Evolutionary conservation across 37 sponge, comb jelly and placozoan species (phyloP), one percentile per base, ranked within the genome.

Genomic region (Sycon ciliatum): DNA sequence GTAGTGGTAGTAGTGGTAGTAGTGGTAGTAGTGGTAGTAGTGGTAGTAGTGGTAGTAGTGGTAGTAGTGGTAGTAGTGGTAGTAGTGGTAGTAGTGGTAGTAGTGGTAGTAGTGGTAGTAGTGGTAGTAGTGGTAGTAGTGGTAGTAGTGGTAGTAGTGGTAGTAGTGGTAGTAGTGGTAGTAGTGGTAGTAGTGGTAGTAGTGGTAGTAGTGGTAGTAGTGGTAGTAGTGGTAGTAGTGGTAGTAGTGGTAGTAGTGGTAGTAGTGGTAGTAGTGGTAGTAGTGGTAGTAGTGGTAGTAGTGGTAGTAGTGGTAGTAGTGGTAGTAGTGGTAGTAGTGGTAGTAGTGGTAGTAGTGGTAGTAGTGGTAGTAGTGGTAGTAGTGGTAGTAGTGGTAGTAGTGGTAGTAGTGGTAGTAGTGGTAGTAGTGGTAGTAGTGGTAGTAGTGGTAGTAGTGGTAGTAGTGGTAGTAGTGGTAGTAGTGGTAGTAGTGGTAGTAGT

Each of bases 91-190:
- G 52, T 46, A 46, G 52, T 46, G 52, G 52, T 46, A 46, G 52
- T 46, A 46, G 52, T 46, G 52, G 52, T 46, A 46, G 52, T 46
- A 46, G 52, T 46, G 52, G 52, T 46, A 46, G 52, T 46, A 46
- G 52, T 46, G 52, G 52, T 46, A 46, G 52, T 46, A 46, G 52
- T 46, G 52, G 52, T 46, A 46, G 52, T 46, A 46, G 52, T 46
- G 52, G 52, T 46, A 46, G 52, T 46, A 46, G 52, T 46, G 52
- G 52, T 46, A 46, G 52, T 46, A 46, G 52, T 46, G 52, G 52
- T 46, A 46, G 52, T 46, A 46, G 52, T 46, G 52, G 52, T 46
- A 46, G 52, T 46, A 46, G 52, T 46, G 52, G 52, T 46, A 46
- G 52, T 46, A 46, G 52, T 46, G 52, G 52, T 46, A 46, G 52